Conservation (phyloP, 2,888 invertebrate species). For the Junonia oenone region DNA sequence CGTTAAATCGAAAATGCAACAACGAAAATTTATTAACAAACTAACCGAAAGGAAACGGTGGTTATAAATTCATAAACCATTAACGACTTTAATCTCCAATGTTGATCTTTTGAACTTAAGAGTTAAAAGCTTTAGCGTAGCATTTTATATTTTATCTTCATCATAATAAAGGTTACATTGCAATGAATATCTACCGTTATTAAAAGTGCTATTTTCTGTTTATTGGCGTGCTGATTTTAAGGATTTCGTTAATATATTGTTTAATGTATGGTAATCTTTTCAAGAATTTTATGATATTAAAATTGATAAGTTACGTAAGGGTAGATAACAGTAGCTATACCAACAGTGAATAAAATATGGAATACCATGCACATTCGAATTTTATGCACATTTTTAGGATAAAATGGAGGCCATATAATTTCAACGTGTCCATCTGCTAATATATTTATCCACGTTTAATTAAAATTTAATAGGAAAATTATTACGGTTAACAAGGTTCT, state of each 20-base stretch:
- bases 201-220: not conserved
- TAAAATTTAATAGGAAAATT: too few species aligned
- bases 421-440: too few species aligned
- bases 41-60: constrained; percentile 23
- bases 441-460: too few species aligned
- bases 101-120: constrained; percentile 35
- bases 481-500: too few species aligned
- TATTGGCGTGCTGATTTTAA: not conserved
- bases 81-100: constrained; percentile 37
- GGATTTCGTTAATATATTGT: not conserved
- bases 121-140: not conserved
- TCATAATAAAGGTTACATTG: constrained; percentile 1
- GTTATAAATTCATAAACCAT: constrained; percentile 37
- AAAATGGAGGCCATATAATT: too few species aligned
- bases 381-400: too few species aligned
- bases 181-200: not conserved
- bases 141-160: not conserved
- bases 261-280: not conserved
- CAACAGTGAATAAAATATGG: too few species aligned
- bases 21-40: constrained; percentile 25
- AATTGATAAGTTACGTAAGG: too few species aligned
- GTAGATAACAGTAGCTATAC: too few species aligned
- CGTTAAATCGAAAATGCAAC: constrained; percentile 22
- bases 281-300: too few species aligned
- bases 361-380: too few species aligned